Base-by-base conservation (phyloP, 2,797 vertebrate genomes). In the Rhinogobio ventralis region DNA sequence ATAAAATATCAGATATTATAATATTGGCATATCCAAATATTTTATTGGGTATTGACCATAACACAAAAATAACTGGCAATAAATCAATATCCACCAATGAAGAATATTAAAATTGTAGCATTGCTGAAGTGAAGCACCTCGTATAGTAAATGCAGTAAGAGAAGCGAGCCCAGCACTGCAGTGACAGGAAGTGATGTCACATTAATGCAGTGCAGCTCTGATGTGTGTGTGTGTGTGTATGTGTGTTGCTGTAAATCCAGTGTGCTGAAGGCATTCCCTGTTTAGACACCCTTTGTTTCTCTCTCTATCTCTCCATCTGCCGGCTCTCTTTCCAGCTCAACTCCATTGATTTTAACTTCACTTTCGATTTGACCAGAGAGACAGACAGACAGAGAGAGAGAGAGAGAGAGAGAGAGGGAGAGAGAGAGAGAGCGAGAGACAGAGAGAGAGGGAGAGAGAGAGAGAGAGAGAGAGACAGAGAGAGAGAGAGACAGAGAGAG, bases 301-400 rank as follows among this genome's bases (percentile, higher is more conserved):
- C 30, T 33, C 66, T 60, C 20, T 49, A 7, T 60, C 25, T 19
- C 33, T 57, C 66, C n/a, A 77, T 62, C 39, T 30, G 68, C 81
- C 46, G 36, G 81, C 67, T 68, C 60, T 71, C 69, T 57, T 51
- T 79, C 36, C 88, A 88, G 87, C 86, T 86, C 85, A 83, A 92
- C 79, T 86, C 85, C 93, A 94, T 94, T 95, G 93, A 95, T 95
- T 94, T 93, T 88, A 87, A 93, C 91, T 94, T 94, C 93, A 91
- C 92, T 85, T 95, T 92, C 92, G 92, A 95, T 95, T 94, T 93
- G 90, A 89, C 82, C 57, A 84, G 72, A 25, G 78, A 64, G 33
- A n/a, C 7, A 23, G 69, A 71, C 20, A 9, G 17, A 46, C 57
- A 75, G 87, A 57, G 4, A 14, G 62, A 76, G 17, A 77, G 39